Base-by-base conservation (phyloP, 1,140 invertebrate species). In the Thaumatotibia leucotreta region DNA sequence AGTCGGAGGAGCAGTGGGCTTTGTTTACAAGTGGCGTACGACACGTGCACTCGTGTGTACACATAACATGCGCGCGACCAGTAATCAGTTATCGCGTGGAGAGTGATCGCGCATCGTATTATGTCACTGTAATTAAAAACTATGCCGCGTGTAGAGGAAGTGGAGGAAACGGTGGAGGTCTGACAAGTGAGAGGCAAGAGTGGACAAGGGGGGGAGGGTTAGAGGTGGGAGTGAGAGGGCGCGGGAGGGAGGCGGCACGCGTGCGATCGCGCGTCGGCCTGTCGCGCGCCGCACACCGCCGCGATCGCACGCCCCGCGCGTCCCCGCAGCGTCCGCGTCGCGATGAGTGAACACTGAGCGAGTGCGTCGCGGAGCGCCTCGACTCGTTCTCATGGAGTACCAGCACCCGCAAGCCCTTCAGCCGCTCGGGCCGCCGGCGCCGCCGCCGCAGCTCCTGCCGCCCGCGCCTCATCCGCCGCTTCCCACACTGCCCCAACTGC, bases 401-500 rank as follows among this genome's bases (percentile, higher is more conserved):
- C 86, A 81, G 72, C 86, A 84, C 73, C 29, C 65, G 58, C 79
- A 82, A 67, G 82, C 80, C 33, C 70, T 82, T 35, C 74, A 76
- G 80, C 83, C 85, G 63, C 83, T 85, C 63, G 83, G 79, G 63
- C 83, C 83, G 72, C 88, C 83, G 69, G 77, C 83, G 74, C 81
- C 80, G 66, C 82, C 83, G 65, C 82, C 80, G 61, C 83, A 79
- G 75, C 74, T 82, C 67, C 72, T 81, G 69, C 83, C 80, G 67
- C 81, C 79, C 39, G 77, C 78, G 76, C 82, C 79, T 24, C 84
- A 79, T 64, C 83, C 82, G 67, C 84, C 87, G 17, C 79, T 89
- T 64, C 87, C 87, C 69, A 80, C 88, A 65, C 81, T 90, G 70
- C 86, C 86, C 2, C 86, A 85, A 64, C 82, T 89, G 61, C 90